phyloP scores from a whole-genome alignment of 1,140 invertebrate genomes.

The Reticulitermes speratus region DNA sequence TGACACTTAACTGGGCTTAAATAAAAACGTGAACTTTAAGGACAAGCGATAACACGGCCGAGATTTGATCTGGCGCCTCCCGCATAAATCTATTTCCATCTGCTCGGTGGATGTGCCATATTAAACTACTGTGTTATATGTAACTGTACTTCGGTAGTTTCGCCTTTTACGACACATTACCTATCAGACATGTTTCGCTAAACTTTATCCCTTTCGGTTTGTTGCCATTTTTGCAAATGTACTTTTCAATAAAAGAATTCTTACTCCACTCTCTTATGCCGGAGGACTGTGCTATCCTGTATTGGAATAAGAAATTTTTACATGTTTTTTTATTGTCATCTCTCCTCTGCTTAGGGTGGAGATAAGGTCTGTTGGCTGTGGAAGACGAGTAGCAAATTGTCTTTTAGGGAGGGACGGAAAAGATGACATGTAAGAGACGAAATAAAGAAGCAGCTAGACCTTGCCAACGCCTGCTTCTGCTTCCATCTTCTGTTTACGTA shows the following conservation, averaged over 20 bases:
- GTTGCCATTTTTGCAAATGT: not conserved
- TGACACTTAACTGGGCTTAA: too few species aligned
- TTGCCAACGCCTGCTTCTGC: not conserved
- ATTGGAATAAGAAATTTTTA: not conserved
- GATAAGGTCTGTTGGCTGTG: slow-evolving; percentile 4
- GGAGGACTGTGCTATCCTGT: not conserved
- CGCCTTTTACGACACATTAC: too few species aligned
- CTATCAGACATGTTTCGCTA: not conserved
- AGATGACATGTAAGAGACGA: not conserved
- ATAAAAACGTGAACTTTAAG: too few species aligned
- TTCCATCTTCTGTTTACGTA: not conserved
- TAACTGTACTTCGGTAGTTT: not conserved
- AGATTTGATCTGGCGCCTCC: too few species aligned
- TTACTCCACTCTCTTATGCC: not conserved
- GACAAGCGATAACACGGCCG: too few species aligned
- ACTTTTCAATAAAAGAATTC: not conserved
- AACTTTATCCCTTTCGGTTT: not conserved
- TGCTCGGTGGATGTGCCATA: too few species aligned
- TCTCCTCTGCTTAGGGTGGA: not conserved
- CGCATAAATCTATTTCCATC: too few species aligned
- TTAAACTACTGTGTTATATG: too few species aligned
- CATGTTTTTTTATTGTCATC: not conserved
- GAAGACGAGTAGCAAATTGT: slow-evolving; percentile 6
- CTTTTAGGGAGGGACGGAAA: not conserved
- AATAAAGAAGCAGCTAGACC: not conserved